These are phyloP conservation scores for Antedon bifida DNA, from an alignment of 35 echinoderm and acorn worm genomes.

Conservation along the genomic window DNA sequence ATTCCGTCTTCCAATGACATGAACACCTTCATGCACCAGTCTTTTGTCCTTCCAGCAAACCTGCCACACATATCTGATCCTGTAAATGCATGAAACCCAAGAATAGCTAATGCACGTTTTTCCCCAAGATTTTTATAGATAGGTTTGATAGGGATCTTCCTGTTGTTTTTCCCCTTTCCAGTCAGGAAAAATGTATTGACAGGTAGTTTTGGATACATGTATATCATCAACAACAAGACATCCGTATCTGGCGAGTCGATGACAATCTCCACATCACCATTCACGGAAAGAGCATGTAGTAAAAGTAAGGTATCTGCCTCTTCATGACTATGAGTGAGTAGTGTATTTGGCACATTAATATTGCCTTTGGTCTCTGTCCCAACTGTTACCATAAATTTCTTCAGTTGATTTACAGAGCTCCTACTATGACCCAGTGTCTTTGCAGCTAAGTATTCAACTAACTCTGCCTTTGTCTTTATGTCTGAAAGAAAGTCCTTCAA, in stretches of 20 bases:
- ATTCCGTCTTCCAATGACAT: not conserved
- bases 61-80: slow-evolving; percentile 1
- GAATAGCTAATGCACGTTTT: slow-evolving; percentile 9
- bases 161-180: not conserved
- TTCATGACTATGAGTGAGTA: not conserved
- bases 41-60: slow-evolving; percentile 7
- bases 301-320: not conserved
- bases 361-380: not conserved
- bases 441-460: not conserved
- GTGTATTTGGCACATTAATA: not conserved
- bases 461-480: not conserved
- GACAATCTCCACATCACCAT: not conserved
- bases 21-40: slow-evolving; percentile 17
- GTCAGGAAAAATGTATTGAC: slow-evolving; percentile 1
- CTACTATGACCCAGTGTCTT: not conserved
- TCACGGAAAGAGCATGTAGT: not conserved
- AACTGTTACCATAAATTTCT: not conserved
- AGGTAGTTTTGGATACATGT: slow-evolving; percentile 9
- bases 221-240: not conserved
- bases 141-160: not conserved
- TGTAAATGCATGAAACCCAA: slow-evolving; percentile 9
- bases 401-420: not conserved
- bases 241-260: not conserved
- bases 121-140: slow-evolving; percentile 5
- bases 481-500: slow-evolving; percentile 14